A percentile compares a stretch with the other conserved stretches of the same genome.
phyloP scores from a whole-genome alignment of 2,797 vertebrate species.

The Sebastes minor region DNA sequence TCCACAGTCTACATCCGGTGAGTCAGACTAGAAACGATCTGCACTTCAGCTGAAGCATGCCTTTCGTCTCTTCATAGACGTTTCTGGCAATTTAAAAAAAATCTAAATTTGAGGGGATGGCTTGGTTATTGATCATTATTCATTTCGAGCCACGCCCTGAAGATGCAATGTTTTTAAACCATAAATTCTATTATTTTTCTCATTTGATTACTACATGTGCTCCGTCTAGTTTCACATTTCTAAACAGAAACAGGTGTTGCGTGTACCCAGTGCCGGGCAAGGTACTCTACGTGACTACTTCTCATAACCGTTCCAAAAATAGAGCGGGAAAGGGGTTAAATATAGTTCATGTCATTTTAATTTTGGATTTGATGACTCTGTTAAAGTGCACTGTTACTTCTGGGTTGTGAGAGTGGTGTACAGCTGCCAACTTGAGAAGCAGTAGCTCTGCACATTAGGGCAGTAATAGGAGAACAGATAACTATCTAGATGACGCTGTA shows the following conservation, averaged over 20 bases:
- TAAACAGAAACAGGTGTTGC: slow-evolving; percentile 69
- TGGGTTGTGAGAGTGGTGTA: slow-evolving; percentile 61
- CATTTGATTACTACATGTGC: neutral
- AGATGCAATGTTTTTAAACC: neutral
- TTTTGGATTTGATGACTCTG: slow-evolving; percentile 79
- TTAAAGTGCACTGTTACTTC: slow-evolving; percentile 75
- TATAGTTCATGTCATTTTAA: slow-evolving; percentile 78
- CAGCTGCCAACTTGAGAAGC: slow-evolving; percentile 61
- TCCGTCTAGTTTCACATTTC: slow-evolving; percentile 45
- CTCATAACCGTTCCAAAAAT: slow-evolving; percentile 74
- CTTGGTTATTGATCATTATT: neutral
- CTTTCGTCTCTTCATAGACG: neutral
- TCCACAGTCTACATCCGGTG: neutral
- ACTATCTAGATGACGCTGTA: slow-evolving; percentile 53
- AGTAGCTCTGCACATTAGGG: slow-evolving; percentile 65
- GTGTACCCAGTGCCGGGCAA: slow-evolving; percentile 5
- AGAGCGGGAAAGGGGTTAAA: slow-evolving; percentile 71
- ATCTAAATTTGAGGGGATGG: neutral
- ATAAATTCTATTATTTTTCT: neutral
- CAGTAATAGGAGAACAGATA: slow-evolving; percentile 65
- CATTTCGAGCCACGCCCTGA: neutral
- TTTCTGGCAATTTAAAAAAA: neutral
- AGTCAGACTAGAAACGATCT: neutral
- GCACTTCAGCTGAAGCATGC: neutral
- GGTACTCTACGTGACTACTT: slow-evolving; percentile 48